Evolutionary conservation across 2,797 vertebrate species (phyloP).

Genomic region (Potorous gilbertii): DNA sequence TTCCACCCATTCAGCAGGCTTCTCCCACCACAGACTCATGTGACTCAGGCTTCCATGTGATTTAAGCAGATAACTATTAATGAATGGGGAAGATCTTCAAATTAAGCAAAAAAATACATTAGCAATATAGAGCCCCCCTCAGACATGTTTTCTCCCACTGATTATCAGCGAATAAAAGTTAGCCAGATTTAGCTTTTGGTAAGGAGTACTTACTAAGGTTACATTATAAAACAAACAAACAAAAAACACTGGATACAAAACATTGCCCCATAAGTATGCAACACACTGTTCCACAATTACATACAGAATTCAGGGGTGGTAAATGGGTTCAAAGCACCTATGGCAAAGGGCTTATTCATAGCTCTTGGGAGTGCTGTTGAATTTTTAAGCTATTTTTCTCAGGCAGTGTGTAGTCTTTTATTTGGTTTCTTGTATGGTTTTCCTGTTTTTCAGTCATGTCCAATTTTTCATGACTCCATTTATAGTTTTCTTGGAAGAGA

Average conservation of each 20-base stretch:
- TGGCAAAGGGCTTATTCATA: background rate
- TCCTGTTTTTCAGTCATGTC: background rate
- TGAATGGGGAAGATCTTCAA: too few relatives aligned
- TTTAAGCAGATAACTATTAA: too few relatives aligned
- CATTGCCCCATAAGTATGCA: background rate
- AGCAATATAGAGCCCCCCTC: background rate
- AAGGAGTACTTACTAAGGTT: background rate
- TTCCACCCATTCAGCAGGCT: too few relatives aligned
- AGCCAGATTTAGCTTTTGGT: background rate
- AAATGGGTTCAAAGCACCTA: background rate
- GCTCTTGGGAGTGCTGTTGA: background rate
- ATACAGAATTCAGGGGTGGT: background rate
- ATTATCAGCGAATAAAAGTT: background rate
- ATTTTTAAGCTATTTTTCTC: background rate
- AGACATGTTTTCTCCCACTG: background rate
- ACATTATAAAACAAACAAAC: background rate
- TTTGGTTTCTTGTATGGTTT: background rate
- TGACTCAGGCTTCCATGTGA: too few relatives aligned
- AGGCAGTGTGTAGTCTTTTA: background rate
- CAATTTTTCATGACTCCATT: background rate
- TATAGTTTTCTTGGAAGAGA: background rate
- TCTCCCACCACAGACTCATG: too few relatives aligned
- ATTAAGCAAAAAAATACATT: too few relatives aligned
- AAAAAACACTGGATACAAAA: background rate
- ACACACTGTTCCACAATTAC: background rate